phyloP scores from a whole-genome alignment of 1,140 invertebrate genomes.

The Ceratina calcarata region DNA sequence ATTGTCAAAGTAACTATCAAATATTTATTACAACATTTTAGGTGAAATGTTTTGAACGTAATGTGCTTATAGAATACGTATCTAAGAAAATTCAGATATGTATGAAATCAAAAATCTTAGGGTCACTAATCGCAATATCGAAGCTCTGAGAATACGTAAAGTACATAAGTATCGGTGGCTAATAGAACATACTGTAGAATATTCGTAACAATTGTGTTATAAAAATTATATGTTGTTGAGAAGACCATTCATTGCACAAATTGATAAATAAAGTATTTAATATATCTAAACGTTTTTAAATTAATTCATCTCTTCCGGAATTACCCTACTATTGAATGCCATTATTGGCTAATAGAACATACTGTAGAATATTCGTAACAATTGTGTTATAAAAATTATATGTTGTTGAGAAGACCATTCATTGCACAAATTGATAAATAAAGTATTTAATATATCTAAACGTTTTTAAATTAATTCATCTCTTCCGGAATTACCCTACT shows the following conservation, averaged over 20 bases:
- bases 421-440: too few species aligned
- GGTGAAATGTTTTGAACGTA: not conserved
- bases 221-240: not conserved
- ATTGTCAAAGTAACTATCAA: too few species aligned
- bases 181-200: not conserved
- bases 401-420: not conserved
- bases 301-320: too few species aligned
- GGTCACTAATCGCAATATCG: conserved; percentile 17
- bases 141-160: not conserved
- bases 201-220: not conserved
- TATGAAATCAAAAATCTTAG: not conserved
- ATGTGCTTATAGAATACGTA: not conserved
- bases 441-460: too few species aligned
- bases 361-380: not conserved
- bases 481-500: too few species aligned
- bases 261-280: too few species aligned
- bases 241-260: too few species aligned
- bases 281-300: too few species aligned
- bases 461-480: too few species aligned
- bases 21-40: too few species aligned
- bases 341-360: not conserved
- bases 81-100: not conserved
- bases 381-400: not conserved
- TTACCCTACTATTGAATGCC: too few species aligned
- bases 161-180: not conserved